Percentiles rank a stretch among this genome's conserved stretches.
Evolutionary conservation across 2,797 vertebrate species (phyloP).

Genomic region (Brotula barbata): DNA sequence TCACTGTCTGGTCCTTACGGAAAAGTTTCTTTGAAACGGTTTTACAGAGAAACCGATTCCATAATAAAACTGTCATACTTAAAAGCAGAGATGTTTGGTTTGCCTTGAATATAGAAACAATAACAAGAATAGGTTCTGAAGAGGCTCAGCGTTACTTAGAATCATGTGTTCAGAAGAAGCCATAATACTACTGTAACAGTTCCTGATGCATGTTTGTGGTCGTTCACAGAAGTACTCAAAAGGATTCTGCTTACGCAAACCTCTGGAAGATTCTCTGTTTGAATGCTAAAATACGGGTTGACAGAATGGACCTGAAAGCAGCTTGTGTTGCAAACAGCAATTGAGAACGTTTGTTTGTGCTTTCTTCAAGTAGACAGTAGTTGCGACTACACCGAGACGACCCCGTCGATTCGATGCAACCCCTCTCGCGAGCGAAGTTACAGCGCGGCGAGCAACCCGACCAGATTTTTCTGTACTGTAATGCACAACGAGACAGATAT

Average conservation of each 20-base stretch:
- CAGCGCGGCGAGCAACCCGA: no score
- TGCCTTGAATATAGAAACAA: slow-evolving; percentile 31
- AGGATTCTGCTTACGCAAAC: neutral
- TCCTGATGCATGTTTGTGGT: slow-evolving; percentile 12
- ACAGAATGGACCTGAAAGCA: neutral
- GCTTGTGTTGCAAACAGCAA: no score
- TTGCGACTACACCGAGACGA: no score
- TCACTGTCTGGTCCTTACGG: slow-evolving; percentile 18
- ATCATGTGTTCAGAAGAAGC: slow-evolving; percentile 39
- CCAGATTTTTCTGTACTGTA: no score
- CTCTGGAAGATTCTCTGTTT: no score
- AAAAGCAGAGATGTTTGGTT: slow-evolving; percentile 40
- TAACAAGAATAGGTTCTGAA: slow-evolving; percentile 18
- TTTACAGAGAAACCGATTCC: slow-evolving; percentile 16
- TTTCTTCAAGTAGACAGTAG: no score
- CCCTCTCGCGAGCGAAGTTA: no score
- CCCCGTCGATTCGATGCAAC: no score
- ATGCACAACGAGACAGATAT: no score
- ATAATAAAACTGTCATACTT: slow-evolving; percentile 25
- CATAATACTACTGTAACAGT: slow-evolving; percentile 29
- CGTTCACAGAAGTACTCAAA: neutral
- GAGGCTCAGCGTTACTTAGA: slow-evolving; percentile 34
- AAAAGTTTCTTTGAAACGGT: slow-evolving; percentile 31
- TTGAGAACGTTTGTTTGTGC: no score
- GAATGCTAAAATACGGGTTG: neutral